These are phyloP conservation scores for Theristus sp. DNA, from an alignment of 2,888 invertebrate genomes.

Conservation along the genomic window DNA sequence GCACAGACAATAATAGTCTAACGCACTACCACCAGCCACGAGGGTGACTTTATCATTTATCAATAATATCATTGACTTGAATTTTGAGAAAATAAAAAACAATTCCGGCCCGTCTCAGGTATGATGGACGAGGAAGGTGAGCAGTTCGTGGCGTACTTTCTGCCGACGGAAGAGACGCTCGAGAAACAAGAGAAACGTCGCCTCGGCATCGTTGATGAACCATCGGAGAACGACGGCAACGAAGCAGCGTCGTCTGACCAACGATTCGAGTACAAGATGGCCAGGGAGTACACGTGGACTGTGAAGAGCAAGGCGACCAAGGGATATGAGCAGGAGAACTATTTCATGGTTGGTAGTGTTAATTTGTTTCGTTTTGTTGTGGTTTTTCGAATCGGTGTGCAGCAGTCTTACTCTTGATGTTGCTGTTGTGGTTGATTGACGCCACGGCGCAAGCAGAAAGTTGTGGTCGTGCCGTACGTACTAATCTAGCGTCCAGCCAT, in stretches of 20 bases:
- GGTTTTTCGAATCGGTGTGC: not conserved
- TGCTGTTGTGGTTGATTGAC: not conserved
- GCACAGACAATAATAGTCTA: too few relatives aligned
- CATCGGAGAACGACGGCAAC: not conserved
- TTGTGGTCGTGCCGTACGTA: too few relatives aligned
- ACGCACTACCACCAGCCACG: too few relatives aligned
- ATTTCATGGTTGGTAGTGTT: conserved; percentile 29
- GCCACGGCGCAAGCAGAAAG: too few relatives aligned
- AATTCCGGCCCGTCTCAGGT: conserved; percentile 47
- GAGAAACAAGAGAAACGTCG: conserved; percentile 47
- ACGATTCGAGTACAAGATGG: conserved; percentile 82
- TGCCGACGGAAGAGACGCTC: conserved; percentile 79
- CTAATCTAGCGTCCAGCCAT: too few relatives aligned
- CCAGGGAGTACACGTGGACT: conserved; percentile 96
- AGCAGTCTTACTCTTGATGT: not conserved
- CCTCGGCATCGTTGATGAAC: not conserved
- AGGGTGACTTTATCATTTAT: too few relatives aligned
- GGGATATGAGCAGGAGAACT: conserved; percentile 35
- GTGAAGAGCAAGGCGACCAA: conserved; percentile 55
- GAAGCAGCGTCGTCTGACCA: not conserved
- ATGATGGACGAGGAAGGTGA: conserved; percentile 97
- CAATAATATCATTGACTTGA: too few relatives aligned
- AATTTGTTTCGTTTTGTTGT: not conserved
- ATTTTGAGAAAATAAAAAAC: too few relatives aligned
- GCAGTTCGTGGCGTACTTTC: conserved; percentile 94